These are phyloP conservation scores for Nannobrachium achirus DNA, from an alignment of 2,113 vertebrate species.

Conservation along the genomic window DNA sequence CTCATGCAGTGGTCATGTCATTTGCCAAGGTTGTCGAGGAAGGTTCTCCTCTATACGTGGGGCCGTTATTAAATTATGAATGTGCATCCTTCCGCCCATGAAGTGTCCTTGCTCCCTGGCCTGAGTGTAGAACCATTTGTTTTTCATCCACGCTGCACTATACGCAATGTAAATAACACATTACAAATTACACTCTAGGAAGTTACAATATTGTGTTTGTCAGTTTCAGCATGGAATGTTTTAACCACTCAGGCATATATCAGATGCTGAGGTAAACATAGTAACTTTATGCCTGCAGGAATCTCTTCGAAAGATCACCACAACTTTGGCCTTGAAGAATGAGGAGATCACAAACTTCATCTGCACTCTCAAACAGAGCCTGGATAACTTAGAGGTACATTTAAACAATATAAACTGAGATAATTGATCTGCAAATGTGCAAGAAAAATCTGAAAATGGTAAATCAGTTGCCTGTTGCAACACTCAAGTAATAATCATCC, in stretches of 20 bases:
- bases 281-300: conserved; percentile 76
- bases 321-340: conserved; percentile 91
- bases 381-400: conserved; percentile 89
- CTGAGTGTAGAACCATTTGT: neutral
- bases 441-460: no score
- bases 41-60: conserved; percentile 23
- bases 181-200: neutral
- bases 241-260: neutral
- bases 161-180: no score
- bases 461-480: no score
- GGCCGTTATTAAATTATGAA: conserved; percentile 69
- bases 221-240: neutral
- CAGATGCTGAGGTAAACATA: neutral
- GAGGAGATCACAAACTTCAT: conserved; percentile 95
- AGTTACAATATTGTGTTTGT: neutral
- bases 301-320: conserved; percentile 89
- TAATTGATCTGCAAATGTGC: no score
- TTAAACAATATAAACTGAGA: neutral
- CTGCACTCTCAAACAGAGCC: conserved; percentile 89
- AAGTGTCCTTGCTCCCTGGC: conserved; percentile 49
- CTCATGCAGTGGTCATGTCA: no score
- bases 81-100: conserved; percentile 66
- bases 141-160: no score
- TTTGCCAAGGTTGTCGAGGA: conserved; percentile 10
- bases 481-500: no score